Percentiles rank a stretch among this genome's conserved stretches.
phyloP scores from a whole-genome alignment of 2,888 invertebrate species.

The Formica aserva region DNA sequence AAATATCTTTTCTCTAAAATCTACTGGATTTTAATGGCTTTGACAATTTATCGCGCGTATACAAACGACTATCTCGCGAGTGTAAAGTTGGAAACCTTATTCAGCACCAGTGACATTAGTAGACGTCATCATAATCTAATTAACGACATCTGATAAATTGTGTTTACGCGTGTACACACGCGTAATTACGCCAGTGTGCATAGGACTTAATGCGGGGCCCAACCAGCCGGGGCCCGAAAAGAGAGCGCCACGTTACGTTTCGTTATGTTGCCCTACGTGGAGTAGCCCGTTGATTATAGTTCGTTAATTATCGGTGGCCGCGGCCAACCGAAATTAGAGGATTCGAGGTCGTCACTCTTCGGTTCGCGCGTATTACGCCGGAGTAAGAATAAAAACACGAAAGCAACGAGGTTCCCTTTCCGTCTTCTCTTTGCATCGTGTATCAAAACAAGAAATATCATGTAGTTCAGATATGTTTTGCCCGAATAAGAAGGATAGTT shows the following conservation, averaged over 20 bases:
- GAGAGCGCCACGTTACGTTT: conserved; percentile 65
- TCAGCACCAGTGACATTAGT: background rate
- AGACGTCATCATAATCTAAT: conserved; percentile 61
- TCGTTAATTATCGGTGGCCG: conserved; percentile 74
- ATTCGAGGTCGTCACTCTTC: conserved; percentile 66
- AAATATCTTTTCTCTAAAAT: background rate
- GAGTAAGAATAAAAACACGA: conserved; percentile 51
- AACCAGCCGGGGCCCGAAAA: conserved; percentile 45
- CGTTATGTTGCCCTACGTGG: conserved; percentile 67
- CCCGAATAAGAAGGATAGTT: background rate
- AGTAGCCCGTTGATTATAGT: conserved; percentile 72
- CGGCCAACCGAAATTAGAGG: conserved; percentile 73
- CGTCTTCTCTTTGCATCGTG: background rate
- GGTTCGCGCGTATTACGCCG: conserved; percentile 59
- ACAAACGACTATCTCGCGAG: background rate
- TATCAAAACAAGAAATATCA: conserved; percentile 36
- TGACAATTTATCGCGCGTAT: background rate
- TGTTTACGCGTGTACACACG: conserved; percentile 10
- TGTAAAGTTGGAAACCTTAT: background rate
- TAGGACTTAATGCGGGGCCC: conserved; percentile 57
- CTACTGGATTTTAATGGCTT: background rate
- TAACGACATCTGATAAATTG: conserved; percentile 62
- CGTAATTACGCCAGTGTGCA: conserved; percentile 38
- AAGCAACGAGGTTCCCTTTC: background rate
- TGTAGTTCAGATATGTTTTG: background rate